phyloP scores from a whole-genome alignment of 2,888 invertebrate genomes.

The Mythimna pallens region DNA sequence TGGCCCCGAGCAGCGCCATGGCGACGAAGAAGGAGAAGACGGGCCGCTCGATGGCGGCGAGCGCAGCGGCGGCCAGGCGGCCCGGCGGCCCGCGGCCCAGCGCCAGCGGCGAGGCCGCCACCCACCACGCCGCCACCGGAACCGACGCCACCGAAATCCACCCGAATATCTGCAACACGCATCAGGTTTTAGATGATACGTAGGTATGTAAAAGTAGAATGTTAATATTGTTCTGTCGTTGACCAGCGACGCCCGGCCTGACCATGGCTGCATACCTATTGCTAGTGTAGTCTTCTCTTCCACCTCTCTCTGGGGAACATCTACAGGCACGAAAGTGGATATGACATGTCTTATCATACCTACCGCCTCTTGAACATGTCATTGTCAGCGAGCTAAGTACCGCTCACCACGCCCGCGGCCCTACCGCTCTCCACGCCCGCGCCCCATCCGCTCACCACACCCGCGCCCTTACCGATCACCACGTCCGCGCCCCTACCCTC shows the following conservation, averaged over 20 bases:
- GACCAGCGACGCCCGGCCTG: no score
- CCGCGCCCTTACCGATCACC: no score
- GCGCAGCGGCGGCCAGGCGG: slow-evolving; percentile 75
- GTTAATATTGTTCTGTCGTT: no score
- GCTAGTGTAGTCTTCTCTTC: neutral
- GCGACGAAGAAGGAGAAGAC: slow-evolving; percentile 79
- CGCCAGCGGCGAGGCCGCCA: slow-evolving; percentile 75
- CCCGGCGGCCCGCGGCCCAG: slow-evolving; percentile 73
- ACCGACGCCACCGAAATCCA: slow-evolving; percentile 75
- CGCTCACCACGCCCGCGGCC: no score
- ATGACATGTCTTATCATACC: neutral
- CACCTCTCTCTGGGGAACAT: neutral
- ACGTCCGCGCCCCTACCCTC: no score
- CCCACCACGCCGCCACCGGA: slow-evolving; percentile 80
- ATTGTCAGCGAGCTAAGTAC: no score
- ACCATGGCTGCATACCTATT: no score
- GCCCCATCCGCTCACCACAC: no score
- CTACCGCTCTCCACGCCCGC: no score
- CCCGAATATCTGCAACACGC: slow-evolving; percentile 76
- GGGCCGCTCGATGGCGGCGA: slow-evolving; percentile 83
- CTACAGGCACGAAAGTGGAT: neutral
- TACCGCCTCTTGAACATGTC: neutral
- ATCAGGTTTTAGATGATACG: no score
- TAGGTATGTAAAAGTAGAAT: no score
- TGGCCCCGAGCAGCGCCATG: slow-evolving; percentile 80